Percentiles rank a stretch among this genome's conserved stretches.
phyloP scores from a whole-genome alignment of 1,140 invertebrate species.

The Pararge aegeria region DNA sequence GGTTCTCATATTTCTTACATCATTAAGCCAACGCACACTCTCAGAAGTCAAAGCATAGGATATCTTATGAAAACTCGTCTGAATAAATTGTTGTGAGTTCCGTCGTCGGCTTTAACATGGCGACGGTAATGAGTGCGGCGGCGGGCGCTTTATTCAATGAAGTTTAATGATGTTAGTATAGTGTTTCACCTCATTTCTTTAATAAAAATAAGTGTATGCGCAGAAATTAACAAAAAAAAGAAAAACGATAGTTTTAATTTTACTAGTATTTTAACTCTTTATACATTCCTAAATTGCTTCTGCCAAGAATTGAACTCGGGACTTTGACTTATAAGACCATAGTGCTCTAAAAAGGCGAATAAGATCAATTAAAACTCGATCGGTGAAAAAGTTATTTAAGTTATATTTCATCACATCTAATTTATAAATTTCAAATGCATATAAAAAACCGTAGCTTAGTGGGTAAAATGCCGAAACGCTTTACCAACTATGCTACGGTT shows the following conservation, averaged over 20 bases:
- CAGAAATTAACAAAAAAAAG: not conserved
- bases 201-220: not conserved
- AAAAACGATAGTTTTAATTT: not conserved
- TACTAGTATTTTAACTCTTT: no score
- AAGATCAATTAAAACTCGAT: no score
- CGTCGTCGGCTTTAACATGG: not conserved
- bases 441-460: no score
- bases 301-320: no score
- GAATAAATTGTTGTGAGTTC: constrained; percentile 25
- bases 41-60: constrained; percentile 31
- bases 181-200: not conserved
- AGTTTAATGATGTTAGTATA: not conserved
- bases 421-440: no score
- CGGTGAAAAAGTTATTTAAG: no score
- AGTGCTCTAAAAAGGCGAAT: no score
- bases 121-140: constrained; percentile 11
- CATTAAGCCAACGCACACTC: constrained; percentile 54
- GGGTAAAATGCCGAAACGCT: no score
- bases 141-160: constrained; percentile 9
- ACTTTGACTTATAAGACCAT: no score
- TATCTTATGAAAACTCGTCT: constrained; percentile 26
- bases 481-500: no score
- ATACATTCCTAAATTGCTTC: no score
- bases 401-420: no score
- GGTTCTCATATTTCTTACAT: constrained; percentile 68